Evolutionary conservation across 1,140 invertebrate species (phyloP), one percentile per base, ranked within the genome.

Genomic region (Holotrichia oblita): DNA sequence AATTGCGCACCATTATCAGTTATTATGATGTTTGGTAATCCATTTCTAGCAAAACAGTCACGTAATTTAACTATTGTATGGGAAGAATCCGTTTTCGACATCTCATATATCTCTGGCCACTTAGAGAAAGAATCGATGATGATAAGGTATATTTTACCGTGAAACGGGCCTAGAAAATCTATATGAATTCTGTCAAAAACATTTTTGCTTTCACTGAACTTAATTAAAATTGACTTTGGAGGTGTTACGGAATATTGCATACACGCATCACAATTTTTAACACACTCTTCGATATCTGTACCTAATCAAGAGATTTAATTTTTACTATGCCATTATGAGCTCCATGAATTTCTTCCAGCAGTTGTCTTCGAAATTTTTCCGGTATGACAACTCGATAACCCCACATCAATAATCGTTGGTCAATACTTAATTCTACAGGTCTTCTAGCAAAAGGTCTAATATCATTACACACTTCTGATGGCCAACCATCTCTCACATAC

Each of bases 121-220:
- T 34, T 34, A 4, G 27, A 34, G 4, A 34, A 34, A 34, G 27
- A 34, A 34, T 34, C 27, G 7, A 27, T 22, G 2, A 88, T 77
- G 20, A 89, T 83, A 9, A 89, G 77, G 79, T 87, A 89, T 77
- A 80, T 85, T 73, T 85, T 80, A 0, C 82, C 82, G 34, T 84
- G 59, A 69, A 86, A 85, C 14, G 86, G 88, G 10, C 88, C 88
- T 4, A 87, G 86, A 81, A 88, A 90, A 81, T 90, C 90, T 0
- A 88, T 82, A 80, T 90, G 89, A 0, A 90, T 75, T 73, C 89
- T 78, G 10, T 83, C 73, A 83, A 84, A 87, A 8, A 82, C 82
- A 14, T 69, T 69, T 27, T 73, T 81, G 3, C 84, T 77, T 69
- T 79, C 79, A n/a, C 78, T 61, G 85, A 85, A 87, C 20, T 82